These are phyloP conservation scores for Diadumene lineata DNA, from an alignment of 92 coral and sea anemone species.

Conservation along the genomic window DNA sequence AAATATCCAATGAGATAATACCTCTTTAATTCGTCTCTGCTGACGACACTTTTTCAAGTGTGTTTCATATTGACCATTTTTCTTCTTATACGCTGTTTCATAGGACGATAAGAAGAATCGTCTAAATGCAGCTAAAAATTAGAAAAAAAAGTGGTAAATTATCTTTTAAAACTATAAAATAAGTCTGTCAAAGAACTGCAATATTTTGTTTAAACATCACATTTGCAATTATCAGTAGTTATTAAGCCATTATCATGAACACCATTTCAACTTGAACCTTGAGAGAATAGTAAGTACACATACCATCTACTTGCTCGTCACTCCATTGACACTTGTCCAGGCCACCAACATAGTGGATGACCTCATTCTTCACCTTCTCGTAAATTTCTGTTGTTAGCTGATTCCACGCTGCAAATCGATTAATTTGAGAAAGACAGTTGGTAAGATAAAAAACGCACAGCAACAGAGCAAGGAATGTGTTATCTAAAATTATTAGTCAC, in stretches of 20 bases:
- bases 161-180: not conserved
- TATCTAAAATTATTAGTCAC: too few relatives aligned
- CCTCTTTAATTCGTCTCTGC: constrained; percentile 39
- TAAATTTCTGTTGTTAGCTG: constrained; percentile 21
- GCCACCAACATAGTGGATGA: constrained; percentile 43
- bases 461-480: not conserved
- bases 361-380: constrained; percentile 25
- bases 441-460: not conserved
- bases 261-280: too few relatives aligned
- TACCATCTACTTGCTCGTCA: constrained; percentile 41
- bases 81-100: constrained; percentile 16
- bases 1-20: too few relatives aligned
- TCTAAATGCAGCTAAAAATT: constrained; percentile 31
- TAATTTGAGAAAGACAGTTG: not conserved
- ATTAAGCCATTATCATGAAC: not conserved
- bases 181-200: not conserved
- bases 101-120: constrained; percentile 31
- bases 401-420: constrained; percentile 31
- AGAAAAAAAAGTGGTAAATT: not conserved
- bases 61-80: constrained; percentile 27
- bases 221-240: not conserved
- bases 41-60: constrained; percentile 33
- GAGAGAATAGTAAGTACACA: too few relatives aligned
- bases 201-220: constrained; percentile 1
- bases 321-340: constrained; percentile 33